Conservation (phyloP, 1,140 invertebrate genomes). For the Cataglyphis hispanica region DNA sequence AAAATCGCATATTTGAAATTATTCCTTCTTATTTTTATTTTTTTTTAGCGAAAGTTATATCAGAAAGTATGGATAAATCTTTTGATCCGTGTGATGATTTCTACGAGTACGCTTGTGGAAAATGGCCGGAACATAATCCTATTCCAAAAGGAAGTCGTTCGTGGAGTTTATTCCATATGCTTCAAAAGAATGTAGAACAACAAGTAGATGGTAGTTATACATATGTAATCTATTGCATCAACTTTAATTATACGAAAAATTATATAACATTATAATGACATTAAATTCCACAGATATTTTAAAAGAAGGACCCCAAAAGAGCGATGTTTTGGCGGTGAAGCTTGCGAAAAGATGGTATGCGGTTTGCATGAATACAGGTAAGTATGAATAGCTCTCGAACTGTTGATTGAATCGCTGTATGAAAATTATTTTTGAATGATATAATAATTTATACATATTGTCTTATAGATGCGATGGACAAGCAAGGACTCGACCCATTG, state of each 20-base stretch:
- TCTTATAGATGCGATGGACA: conserved; percentile 59
- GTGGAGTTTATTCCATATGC: conserved; percentile 38
- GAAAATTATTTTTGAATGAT: background rate
- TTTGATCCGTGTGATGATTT: conserved; percentile 67
- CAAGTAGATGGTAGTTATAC: conserved; percentile 14
- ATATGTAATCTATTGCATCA: background rate
- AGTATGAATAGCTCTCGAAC: background rate
- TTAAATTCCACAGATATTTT: conserved; percentile 62
- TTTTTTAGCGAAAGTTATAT: conserved; percentile 33
- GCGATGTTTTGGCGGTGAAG: conserved; percentile 66
- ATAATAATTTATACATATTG: background rate
- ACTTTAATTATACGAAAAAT: background rate
- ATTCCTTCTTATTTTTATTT: background rate
- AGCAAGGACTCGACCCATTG: conserved; percentile 62
- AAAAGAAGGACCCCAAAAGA: background rate
- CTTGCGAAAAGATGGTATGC: conserved; percentile 72
- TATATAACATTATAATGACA: too few species aligned
- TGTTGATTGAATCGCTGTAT: background rate
- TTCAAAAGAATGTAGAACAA: background rate
- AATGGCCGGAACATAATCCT: conserved; percentile 47
- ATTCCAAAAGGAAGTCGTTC: background rate
- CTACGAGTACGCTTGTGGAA: conserved; percentile 67
- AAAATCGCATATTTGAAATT: too few species aligned
- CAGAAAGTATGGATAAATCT: conserved; percentile 48
- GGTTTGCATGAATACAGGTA: conserved; percentile 70